These are phyloP conservation scores for Troilus luridus DNA, from an alignment of 2,888 invertebrate species.

Conservation along the genomic window DNA sequence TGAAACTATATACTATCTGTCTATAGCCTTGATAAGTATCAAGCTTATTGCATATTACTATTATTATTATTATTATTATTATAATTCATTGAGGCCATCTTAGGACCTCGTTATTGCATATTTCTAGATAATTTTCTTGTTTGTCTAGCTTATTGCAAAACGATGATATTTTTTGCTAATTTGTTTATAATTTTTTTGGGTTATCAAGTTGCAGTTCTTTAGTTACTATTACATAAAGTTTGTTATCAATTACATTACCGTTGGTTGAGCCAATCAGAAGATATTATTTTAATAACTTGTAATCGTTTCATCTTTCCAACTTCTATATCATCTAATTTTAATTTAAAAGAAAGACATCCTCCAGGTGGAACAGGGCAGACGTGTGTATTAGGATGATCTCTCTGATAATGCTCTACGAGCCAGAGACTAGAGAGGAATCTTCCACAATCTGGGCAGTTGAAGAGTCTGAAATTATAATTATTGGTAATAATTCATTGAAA, in stretches of 20 bases:
- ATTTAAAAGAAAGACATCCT: slow-evolving; percentile 39
- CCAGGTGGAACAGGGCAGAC: slow-evolving; percentile 44
- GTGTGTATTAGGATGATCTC: slow-evolving; percentile 48
- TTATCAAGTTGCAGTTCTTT: background rate
- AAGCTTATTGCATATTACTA: background rate
- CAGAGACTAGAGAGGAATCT: slow-evolving; percentile 30
- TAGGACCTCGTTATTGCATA: too few relatives aligned
- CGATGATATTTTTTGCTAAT: too few relatives aligned
- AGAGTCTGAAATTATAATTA: slow-evolving; percentile 42
- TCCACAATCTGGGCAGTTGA: slow-evolving; percentile 52
- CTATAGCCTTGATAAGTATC: background rate
- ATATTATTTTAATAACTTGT: slow-evolving; percentile 42
- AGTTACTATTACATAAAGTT: background rate
- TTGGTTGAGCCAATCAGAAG: slow-evolving; percentile 18
- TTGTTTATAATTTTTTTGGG: background rate
- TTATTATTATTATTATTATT: too few relatives aligned
- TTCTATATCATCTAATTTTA: slow-evolving; percentile 17
- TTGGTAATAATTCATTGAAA: background rate
- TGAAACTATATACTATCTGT: background rate
- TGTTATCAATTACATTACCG: background rate
- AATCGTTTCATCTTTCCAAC: slow-evolving; percentile 36
- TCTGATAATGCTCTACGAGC: slow-evolving; percentile 51
- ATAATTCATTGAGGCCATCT: too few relatives aligned
- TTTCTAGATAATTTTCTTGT: too few relatives aligned
- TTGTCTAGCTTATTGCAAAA: too few relatives aligned